Percentiles rank a stretch among this genome's conserved stretches.
Evolutionary conservation across 2,113 vertebrate species (phyloP).

Genomic region (Scytalopus superciliaris): DNA sequence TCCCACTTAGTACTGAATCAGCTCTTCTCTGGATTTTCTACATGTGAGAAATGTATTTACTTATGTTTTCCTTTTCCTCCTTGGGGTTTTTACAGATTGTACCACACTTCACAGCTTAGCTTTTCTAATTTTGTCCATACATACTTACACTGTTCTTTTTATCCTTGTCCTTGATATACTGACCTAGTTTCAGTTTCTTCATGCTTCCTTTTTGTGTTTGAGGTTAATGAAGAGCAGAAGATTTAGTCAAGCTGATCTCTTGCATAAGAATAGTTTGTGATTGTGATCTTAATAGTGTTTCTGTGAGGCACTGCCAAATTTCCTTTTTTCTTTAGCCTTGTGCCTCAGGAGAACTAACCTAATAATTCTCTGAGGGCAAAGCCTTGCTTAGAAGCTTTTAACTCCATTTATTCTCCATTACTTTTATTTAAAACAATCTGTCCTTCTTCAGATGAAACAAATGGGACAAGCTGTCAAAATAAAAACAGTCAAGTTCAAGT

Average conservation of each 20-base stretch:
- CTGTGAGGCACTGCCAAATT: constrained; percentile 42
- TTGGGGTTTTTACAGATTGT: background rate
- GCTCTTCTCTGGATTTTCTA: background rate
- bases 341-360: constrained; percentile 54
- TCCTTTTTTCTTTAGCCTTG: constrained; percentile 32
- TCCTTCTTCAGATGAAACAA: constrained; percentile 25
- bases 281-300: constrained; percentile 53
- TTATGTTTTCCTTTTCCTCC: constrained; percentile 10
- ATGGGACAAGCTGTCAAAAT: background rate
- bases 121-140: constrained; percentile 13
- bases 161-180: constrained; percentile 56
- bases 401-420: constrained; percentile 46
- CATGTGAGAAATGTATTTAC: background rate
- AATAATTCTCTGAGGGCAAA: constrained; percentile 52
- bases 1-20: background rate
- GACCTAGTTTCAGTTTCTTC: constrained; percentile 52
- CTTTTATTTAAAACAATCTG: constrained; percentile 39
- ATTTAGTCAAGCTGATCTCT: constrained; percentile 42
- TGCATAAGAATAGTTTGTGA: constrained; percentile 43
- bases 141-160: constrained; percentile 24
- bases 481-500: background rate
- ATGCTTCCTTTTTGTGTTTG: constrained; percentile 31
- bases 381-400: constrained; percentile 33
- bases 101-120: background rate
- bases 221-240: constrained; percentile 59